phyloP scores from a whole-genome alignment of 1,140 invertebrate species.

The Lasioglossum albipes region DNA sequence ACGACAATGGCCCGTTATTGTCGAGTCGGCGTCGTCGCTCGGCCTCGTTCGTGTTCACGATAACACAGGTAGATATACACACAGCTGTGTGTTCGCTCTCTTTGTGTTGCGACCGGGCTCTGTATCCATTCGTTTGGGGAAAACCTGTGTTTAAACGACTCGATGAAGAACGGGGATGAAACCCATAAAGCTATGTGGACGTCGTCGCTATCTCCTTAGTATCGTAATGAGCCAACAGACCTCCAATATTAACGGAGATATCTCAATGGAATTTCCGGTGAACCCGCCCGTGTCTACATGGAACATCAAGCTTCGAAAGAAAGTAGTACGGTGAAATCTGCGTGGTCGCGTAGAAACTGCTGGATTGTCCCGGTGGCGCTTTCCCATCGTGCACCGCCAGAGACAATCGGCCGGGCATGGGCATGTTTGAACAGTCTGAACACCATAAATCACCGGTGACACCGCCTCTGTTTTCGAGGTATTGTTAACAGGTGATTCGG shows the following conservation, averaged over 20 bases:
- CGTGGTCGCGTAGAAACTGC: conserved; percentile 3
- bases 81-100: neutral
- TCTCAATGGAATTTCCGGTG: conserved; percentile 53
- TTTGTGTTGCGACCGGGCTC: conserved; percentile 3
- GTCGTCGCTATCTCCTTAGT: neutral
- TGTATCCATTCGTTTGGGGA: conserved; percentile 23
- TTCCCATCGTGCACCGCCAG: neutral
- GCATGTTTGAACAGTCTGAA: too few species aligned
- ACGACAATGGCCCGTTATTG: neutral
- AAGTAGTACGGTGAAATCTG: conserved; percentile 51
- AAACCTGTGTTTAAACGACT: conserved; percentile 11
- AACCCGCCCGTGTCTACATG: conserved; percentile 19
- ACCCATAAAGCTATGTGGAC: neutral
- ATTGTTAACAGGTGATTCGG: too few species aligned
- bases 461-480: too few species aligned
- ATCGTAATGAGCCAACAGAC: conserved; percentile 9
- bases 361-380: neutral
- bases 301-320: conserved; percentile 29
- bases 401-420: too few species aligned
- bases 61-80: conserved; percentile 5
- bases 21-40: neutral
- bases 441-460: too few species aligned
- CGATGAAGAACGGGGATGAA: neutral
- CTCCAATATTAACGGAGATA: conserved; percentile 15
- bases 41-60: neutral